A percentile compares a stretch with the other conserved stretches of the same genome.
phyloP scores from a whole-genome alignment of 2,113 vertebrate species.

The Ictidomys tridecemlineatus region DNA sequence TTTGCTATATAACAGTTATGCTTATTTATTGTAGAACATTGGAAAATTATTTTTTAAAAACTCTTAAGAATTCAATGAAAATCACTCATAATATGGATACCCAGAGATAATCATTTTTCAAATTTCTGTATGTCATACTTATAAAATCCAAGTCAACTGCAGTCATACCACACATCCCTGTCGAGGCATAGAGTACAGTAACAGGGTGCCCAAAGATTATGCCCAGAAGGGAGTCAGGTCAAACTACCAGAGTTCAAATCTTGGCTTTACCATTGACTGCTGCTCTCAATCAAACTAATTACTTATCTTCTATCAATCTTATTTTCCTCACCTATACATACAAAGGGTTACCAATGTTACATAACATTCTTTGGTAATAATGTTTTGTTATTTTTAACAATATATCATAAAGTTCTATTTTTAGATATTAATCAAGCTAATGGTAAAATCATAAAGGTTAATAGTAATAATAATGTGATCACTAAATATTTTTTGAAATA shows the following conservation, averaged over 20 bases:
- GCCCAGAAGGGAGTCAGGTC: background rate
- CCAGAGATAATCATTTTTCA: background rate
- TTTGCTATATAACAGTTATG: conserved; percentile 26
- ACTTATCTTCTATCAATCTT: background rate
- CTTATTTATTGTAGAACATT: background rate
- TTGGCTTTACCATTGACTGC: background rate
- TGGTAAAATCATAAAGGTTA: background rate
- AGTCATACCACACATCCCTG: background rate
- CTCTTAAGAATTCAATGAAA: background rate
- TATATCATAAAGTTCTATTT: background rate
- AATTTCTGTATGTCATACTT: background rate
- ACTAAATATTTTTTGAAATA: background rate
- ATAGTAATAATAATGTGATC: background rate
- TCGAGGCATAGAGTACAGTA: background rate
- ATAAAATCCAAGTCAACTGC: background rate
- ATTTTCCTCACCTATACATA: background rate
- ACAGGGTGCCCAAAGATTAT: background rate
- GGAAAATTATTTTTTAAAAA: conserved; percentile 17
- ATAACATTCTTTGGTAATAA: background rate
- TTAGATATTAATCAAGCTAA: background rate
- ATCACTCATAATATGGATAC: background rate
- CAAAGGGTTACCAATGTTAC: background rate
- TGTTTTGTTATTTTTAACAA: background rate
- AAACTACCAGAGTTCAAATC: background rate
- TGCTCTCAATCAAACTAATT: background rate